Percentiles rank a stretch among this genome's conserved stretches.
Conservation (phyloP, 2,888 invertebrate species). For the Sesamia inferens region DNA sequence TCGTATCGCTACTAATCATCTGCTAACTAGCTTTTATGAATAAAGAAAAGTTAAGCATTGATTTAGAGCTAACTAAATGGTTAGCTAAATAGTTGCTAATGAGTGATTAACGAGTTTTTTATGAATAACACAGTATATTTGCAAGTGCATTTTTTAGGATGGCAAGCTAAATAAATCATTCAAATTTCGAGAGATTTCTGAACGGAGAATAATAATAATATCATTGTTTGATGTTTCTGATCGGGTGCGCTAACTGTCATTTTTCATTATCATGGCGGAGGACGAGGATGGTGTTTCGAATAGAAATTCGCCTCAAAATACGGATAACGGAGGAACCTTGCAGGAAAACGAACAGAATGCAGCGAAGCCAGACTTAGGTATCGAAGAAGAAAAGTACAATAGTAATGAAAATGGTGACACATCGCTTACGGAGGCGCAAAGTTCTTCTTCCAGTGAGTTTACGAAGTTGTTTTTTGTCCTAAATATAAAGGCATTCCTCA, state of each 20-base stretch:
- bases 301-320: constrained; percentile 87
- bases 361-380: constrained; percentile 86
- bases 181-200: constrained; percentile 21
- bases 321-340: constrained; percentile 78
- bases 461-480: constrained; percentile 87
- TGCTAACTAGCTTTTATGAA: too few relatives aligned
- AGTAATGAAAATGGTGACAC: constrained; percentile 83
- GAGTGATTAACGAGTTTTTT: too few relatives aligned
- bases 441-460: constrained; percentile 86
- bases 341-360: constrained; percentile 84
- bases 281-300: constrained; percentile 88
- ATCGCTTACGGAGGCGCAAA: constrained; percentile 80
- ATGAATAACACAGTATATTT: too few relatives aligned
- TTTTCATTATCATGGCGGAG: constrained; percentile 89
- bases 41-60: too few relatives aligned
- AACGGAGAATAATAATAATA: constrained; percentile 28
- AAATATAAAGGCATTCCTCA: constrained; percentile 81
- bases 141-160: constrained; percentile 25
- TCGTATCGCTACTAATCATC: too few relatives aligned
- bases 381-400: constrained; percentile 86
- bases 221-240: constrained; percentile 63
- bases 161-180: constrained; percentile 12
- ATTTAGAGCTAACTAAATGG: too few relatives aligned
- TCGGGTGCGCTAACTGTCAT: constrained; percentile 77
- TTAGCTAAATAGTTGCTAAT: too few relatives aligned